Percentiles rank a stretch among this genome's conserved stretches.
Conservation (phyloP, 2,888 invertebrate genomes). For the Erebia ligea region DNA sequence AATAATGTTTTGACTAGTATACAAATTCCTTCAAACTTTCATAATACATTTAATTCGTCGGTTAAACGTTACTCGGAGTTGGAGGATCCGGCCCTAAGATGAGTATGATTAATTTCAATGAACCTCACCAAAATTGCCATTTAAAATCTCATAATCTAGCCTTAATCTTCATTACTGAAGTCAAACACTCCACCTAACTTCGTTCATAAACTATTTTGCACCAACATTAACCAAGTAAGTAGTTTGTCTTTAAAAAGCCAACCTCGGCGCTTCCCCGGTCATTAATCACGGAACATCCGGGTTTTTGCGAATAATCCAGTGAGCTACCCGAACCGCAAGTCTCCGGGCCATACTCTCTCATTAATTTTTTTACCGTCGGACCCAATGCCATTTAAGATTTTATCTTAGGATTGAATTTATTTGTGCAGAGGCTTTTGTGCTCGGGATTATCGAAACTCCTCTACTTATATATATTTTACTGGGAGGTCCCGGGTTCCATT, state of each 20-base stretch:
- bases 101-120: too few species aligned
- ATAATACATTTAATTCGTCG: too few species aligned
- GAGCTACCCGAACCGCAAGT: slow-evolving; percentile 24
- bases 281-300: slow-evolving; percentile 37
- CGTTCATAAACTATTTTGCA: slow-evolving; percentile 26
- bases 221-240: slow-evolving; percentile 20
- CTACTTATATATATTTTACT: not conserved
- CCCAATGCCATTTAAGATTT: slow-evolving; percentile 17
- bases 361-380: slow-evolving; percentile 26
- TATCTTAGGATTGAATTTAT: slow-evolving; percentile 16
- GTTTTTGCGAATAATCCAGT: slow-evolving; percentile 34
- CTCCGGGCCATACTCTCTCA: slow-evolving; percentile 22
- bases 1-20: too few species aligned
- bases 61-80: too few species aligned
- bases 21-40: too few species aligned
- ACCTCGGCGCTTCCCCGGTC: slow-evolving; percentile 33
- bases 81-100: too few species aligned
- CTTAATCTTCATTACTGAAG: slow-evolving; percentile 21
- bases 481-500: too few species aligned
- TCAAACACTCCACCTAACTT: slow-evolving; percentile 15
- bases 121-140: not conserved
- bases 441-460: not conserved
- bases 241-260: slow-evolving; percentile 34
- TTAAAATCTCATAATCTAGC: not conserved
- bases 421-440: not conserved